phyloP scores from a whole-genome alignment of 2,888 invertebrate genomes.

The Acleris holmiana region DNA sequence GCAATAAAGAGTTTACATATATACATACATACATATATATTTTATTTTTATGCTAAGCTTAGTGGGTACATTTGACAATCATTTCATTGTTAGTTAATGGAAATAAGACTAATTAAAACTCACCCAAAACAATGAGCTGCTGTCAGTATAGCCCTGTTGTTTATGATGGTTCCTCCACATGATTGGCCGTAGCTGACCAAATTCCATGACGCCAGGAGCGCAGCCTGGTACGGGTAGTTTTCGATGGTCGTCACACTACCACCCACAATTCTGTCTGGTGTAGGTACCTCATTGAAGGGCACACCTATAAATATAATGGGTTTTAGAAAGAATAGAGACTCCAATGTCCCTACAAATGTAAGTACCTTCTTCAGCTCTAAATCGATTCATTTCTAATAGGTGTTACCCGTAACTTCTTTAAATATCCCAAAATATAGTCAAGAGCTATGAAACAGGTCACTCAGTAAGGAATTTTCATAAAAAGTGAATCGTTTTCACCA shows the following conservation, averaged over 20 bases:
- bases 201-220: constrained; percentile 24
- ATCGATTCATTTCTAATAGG: too few relatives aligned
- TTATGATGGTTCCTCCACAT: constrained; percentile 40
- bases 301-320: neutral
- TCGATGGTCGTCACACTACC: constrained; percentile 38
- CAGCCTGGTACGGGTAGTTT: constrained; percentile 33
- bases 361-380: too few relatives aligned
- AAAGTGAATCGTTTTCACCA: too few relatives aligned
- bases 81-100: neutral
- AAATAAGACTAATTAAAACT: neutral
- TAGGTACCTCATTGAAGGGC: too few relatives aligned
- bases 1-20: too few relatives aligned
- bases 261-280: constrained; percentile 38
- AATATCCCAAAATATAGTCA: too few relatives aligned
- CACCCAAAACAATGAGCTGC: constrained; percentile 41
- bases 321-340: too few relatives aligned
- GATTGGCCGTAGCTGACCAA: constrained; percentile 28
- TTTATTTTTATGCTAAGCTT: neutral
- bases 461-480: too few relatives aligned
- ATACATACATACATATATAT: too few relatives aligned
- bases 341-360: too few relatives aligned
- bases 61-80: neutral
- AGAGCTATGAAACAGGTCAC: too few relatives aligned
- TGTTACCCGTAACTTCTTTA: too few relatives aligned
- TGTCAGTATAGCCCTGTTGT: constrained; percentile 37